phyloP scores from a whole-genome alignment of 2,888 invertebrate species.

The Therioaphis trifolii region DNA sequence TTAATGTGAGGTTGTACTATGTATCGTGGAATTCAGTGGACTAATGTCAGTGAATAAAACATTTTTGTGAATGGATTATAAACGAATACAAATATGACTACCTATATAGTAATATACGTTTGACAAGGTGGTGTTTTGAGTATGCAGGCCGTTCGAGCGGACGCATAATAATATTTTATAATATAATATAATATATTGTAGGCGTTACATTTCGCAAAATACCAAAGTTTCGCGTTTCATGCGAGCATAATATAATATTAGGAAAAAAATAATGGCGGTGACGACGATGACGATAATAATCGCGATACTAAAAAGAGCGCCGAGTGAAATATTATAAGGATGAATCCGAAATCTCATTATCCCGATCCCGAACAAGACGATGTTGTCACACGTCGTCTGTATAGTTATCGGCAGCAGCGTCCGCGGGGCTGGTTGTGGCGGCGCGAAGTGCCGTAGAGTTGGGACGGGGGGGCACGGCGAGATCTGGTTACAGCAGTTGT shows the following conservation, averaged over 20 bases:
- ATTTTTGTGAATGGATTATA: conserved; percentile 52
- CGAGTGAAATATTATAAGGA: neutral
- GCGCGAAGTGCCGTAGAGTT: too few species aligned
- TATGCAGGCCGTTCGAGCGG: conserved; percentile 6
- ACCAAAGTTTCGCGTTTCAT: conserved; percentile 53
- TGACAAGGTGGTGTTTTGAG: neutral
- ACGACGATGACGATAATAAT: conserved; percentile 30
- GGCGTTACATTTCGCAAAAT: conserved; percentile 53
- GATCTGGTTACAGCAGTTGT: conserved; percentile 46
- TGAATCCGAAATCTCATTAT: conserved; percentile 56
- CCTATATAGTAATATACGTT: neutral
- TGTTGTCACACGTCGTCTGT: conserved; percentile 27
- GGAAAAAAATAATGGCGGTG: neutral
- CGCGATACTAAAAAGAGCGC: neutral
- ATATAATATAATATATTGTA: conserved; percentile 6
- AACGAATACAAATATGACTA: neutral
- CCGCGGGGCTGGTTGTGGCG: neutral
- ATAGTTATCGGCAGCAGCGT: too few species aligned
- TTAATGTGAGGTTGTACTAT: neutral
- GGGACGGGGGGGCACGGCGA: neutral
- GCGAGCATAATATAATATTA: neutral
- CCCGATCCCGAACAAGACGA: conserved; percentile 32
- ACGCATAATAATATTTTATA: conserved; percentile 1
- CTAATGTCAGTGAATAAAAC: neutral
- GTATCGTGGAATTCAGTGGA: neutral